Conservation (phyloP, 2,113 vertebrate species). For the Cisticola juncidis region DNA sequence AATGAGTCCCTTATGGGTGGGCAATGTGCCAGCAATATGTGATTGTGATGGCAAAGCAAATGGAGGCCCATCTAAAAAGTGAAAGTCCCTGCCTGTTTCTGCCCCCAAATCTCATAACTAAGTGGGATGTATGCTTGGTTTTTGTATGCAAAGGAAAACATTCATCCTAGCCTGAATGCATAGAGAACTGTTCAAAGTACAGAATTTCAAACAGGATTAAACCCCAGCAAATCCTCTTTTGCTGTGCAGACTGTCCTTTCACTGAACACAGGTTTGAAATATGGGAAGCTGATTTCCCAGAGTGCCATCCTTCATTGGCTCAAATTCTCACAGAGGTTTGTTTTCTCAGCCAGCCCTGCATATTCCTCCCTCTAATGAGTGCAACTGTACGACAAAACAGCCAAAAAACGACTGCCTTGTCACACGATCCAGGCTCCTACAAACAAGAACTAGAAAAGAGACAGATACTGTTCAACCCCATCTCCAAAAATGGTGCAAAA, state of each 20-base stretch:
- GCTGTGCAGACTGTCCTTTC: not conserved
- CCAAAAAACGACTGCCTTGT: not conserved
- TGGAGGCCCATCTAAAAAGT: not conserved
- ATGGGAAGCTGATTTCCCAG: not conserved
- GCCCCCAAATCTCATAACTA: not conserved
- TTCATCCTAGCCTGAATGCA: not conserved
- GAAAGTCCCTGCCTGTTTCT: not conserved
- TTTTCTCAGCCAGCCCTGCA: not conserved
- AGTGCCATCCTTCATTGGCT: not conserved
- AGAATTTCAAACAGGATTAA: not conserved
- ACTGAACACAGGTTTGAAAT: not conserved
- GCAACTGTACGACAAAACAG: not conserved
- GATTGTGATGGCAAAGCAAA: not conserved
- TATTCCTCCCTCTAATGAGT: not conserved
- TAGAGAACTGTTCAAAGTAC: not conserved
- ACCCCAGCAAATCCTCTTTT: not conserved
- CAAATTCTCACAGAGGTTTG: not conserved
- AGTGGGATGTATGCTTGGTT: not conserved
- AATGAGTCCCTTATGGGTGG: not conserved
- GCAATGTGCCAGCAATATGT: not conserved
- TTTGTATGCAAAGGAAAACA: not conserved
- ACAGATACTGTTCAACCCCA: not conserved
- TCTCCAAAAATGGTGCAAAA: not conserved
- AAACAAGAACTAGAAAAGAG: not conserved
- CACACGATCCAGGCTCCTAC: not conserved